Evolutionary conservation across 2,888 invertebrate species (phyloP).

Genomic region (Dyspetes luteomarginatus): DNA sequence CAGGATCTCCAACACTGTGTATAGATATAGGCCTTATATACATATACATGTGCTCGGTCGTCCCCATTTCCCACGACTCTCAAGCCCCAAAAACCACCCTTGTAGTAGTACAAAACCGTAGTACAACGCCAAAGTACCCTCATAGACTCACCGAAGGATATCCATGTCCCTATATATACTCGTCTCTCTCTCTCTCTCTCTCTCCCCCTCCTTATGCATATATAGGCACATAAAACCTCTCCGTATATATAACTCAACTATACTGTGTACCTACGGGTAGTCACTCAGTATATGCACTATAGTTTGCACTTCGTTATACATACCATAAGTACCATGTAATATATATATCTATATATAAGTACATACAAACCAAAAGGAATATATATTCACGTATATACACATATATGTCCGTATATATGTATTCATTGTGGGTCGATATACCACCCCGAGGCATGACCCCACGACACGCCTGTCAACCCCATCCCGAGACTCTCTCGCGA

Average conservation of each 20-base stretch:
- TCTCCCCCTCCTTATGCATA: no score
- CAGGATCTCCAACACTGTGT: background rate
- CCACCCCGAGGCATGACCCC: slow-evolving; percentile 68
- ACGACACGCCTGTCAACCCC: slow-evolving; percentile 71
- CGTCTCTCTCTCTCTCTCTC: background rate
- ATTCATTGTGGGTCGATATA: slow-evolving; percentile 72
- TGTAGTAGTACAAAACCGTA: slow-evolving; percentile 9
- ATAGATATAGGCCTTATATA: background rate
- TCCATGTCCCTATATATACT: slow-evolving; percentile 22
- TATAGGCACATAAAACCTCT: slow-evolving; percentile 4
- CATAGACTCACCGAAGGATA: slow-evolving; percentile 33
- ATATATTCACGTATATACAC: background rate
- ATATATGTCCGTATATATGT: slow-evolving; percentile 32
- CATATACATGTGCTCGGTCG: slow-evolving; percentile 4
- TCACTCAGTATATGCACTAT: slow-evolving; percentile 46
- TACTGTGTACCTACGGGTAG: slow-evolving; percentile 19
- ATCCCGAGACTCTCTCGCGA: slow-evolving; percentile 41
- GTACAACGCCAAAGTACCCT: slow-evolving; percentile 26
- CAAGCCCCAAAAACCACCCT: slow-evolving; percentile 28
- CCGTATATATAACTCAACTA: background rate
- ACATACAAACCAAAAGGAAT: slow-evolving; percentile 17
- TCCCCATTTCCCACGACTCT: slow-evolving; percentile 13
- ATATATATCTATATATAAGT: slow-evolving; percentile 37
- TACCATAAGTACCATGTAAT: slow-evolving; percentile 46
- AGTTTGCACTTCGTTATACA: slow-evolving; percentile 61